Evolutionary conservation across 2,797 vertebrate genomes (phyloP), one percentile per base, ranked within the genome.

Genomic region (Megaceryle alcyon): DNA sequence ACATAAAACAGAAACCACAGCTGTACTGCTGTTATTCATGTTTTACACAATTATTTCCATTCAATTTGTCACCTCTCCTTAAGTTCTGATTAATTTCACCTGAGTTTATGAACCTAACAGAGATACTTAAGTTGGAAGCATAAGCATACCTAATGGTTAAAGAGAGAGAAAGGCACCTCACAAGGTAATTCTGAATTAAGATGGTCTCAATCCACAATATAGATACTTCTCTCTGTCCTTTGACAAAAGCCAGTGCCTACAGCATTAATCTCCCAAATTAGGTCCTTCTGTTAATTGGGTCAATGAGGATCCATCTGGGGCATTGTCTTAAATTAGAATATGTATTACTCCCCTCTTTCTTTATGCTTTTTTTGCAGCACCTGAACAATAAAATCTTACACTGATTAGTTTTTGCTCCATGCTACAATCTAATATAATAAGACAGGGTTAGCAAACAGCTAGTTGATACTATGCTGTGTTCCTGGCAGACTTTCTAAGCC

Each of bases 261-360:
- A 95, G 80, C 35, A 86, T 65, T 43, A 28, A n/a, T 8, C 3
- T 94, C 10, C 37, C 35, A 94, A 86, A 94, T 90, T 86, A 94
- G 77, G 26, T 86, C 66, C 49, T 73, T 92, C 63, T 69, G 33
- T 92, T 96, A 97, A 95, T 69, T 95, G 73, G 93, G 93, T 96
- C 85, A 91, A 76, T 59, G 43, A 69, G 19, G 65, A 90, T 44
- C 51, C 65, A 28, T 68, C 44, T 91, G 80, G 59, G 90, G 65
- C 43, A 49, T 84, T 73, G 54, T 60, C 88, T 93, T 77, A 90
- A 96, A 88, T 88, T 95, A 70, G 92, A 86, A 77, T 81, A 78
- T 90, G 8, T 10, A 16, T 43, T 88, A 5, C 26, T 78, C 12
- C 13, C 79, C 35, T 69, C 15, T 77, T 37, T 73, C 17, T 65